Evolutionary conservation across 2,888 invertebrate species (phyloP), one percentile per base, ranked within the genome.

Genomic region (Hyppa rectilinea): DNA sequence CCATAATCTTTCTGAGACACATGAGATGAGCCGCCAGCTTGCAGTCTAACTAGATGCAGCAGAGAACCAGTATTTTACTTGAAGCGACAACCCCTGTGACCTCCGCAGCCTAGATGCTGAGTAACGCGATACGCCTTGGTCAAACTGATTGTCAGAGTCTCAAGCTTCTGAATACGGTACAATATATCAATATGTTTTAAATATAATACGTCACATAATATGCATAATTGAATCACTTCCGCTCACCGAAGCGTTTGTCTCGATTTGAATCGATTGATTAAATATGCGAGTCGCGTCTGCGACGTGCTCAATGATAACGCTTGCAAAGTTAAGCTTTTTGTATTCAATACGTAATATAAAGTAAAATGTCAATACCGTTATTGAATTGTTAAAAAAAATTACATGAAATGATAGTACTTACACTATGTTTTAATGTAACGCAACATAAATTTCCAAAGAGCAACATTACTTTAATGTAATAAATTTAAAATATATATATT

Each of bases 251-350:
- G 43, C 68, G 75, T 31, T 68, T 64, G 76, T 47, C 60, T 69
- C 80, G 52, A 75, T 68, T 74, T 36, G 52, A 61, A 58, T 49
- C 23, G 34, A 63, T 67, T 40, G n/a, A 49, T 65, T 80, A 43
- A 59, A 52, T 77, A 77, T 76, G 43, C 61, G 53, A 52, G 66
- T 45, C 79, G 45, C 71, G 61, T 76, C 63, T 68, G 67, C 43
- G 12, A 50, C 58, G 49, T 58, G 59, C 38, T 77, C 60, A 45
- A n/a, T 47, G 58, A 40, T 58, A 75, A 26, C 23, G 60, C 17
- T 64, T 55, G 55, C 26, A 47, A 72, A 56, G 49, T 60, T 31
- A 60, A 38, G n/a, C 43, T 60, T 61, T 50, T 52, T 34, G 20
- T 43, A 9, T 50, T n/a, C 17, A 36, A 23, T 47, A 12, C n/a